Evolutionary conservation across 2,888 invertebrate genomes (phyloP).

Genomic region (Acleris cristana): DNA sequence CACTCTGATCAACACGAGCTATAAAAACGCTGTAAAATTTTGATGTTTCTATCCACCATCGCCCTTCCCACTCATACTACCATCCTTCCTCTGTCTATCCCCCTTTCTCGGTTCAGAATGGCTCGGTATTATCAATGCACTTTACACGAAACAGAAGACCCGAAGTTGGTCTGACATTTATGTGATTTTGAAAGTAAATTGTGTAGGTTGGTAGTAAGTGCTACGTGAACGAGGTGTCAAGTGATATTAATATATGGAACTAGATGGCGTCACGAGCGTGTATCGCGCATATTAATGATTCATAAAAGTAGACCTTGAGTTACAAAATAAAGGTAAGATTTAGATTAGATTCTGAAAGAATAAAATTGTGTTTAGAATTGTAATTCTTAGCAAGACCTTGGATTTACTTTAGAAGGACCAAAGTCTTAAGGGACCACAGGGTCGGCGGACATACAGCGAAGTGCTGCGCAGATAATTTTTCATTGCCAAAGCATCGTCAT

Average conservation of each 20-base stretch:
- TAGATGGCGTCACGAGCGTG: constrained; percentile 56
- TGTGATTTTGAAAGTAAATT: constrained; percentile 81
- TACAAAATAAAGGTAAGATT: constrained; percentile 4
- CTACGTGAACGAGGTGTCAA: constrained; percentile 75
- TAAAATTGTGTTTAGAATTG: constrained; percentile 6
- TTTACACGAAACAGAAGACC: constrained; percentile 83
- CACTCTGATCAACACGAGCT: constrained; percentile 69
- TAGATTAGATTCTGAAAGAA: constrained; percentile 3
- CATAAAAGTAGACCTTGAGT: constrained; percentile 11
- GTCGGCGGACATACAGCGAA: no score
- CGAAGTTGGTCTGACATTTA: constrained; percentile 74
- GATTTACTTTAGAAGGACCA: no score
- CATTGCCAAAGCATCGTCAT: no score
- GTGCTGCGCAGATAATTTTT: no score
- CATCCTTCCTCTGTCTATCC: constrained; percentile 45
- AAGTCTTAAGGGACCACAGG: no score
- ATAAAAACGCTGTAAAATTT: constrained; percentile 84
- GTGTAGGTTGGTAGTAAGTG: constrained; percentile 77
- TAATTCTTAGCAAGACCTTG: constrained; percentile 1
- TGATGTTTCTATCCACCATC: constrained; percentile 81
- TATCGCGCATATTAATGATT: constrained; percentile 18
- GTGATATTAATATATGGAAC: constrained; percentile 76
- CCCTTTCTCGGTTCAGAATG: constrained; percentile 65
- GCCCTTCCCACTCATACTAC: constrained; percentile 51
- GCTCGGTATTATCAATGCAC: constrained; percentile 82